A percentile compares a stretch with the other conserved stretches of the same genome.
Conservation (phyloP, 1,140 invertebrate genomes). For the Cotesia glomerata region DNA sequence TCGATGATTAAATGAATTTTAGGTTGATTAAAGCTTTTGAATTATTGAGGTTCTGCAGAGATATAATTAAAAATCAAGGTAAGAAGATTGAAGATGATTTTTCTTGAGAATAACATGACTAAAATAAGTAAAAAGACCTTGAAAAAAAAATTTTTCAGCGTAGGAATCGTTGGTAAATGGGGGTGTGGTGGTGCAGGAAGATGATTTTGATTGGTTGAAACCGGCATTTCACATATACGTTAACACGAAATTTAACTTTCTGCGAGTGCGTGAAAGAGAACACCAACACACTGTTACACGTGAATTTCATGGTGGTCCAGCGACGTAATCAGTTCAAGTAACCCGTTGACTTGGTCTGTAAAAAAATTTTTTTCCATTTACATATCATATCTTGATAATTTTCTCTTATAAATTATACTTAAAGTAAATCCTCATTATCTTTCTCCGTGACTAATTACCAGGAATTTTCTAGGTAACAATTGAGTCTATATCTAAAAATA, state of each 20-base stretch:
- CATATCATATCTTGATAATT: too few relatives aligned
- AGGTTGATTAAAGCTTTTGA: neutral
- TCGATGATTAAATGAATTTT: neutral
- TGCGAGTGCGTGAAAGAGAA: slow-evolving; percentile 32
- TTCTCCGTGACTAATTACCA: neutral
- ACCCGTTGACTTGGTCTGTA: neutral
- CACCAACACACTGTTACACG: slow-evolving; percentile 20
- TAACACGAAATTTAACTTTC: slow-evolving; percentile 17
- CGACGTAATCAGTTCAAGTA: slow-evolving; percentile 8
- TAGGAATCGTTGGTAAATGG: slow-evolving; percentile 36
- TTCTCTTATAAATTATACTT: too few relatives aligned
- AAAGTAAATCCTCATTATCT: too few relatives aligned
- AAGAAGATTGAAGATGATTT: neutral
- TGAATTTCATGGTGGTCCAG: slow-evolving; percentile 30
- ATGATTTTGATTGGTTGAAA: slow-evolving; percentile 40
- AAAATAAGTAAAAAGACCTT: neutral
- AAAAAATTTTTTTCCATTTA: too few relatives aligned
- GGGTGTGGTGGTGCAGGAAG: slow-evolving; percentile 37
- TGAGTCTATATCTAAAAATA: neutral
- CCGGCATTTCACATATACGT: slow-evolving; percentile 37
- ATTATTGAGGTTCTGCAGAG: too few relatives aligned
- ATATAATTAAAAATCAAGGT: too few relatives aligned
- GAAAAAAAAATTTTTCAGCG: slow-evolving; percentile 29
- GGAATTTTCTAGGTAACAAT: neutral
- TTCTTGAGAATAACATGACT: neutral